Conservation (phyloP, 2,113 vertebrate genomes). For the Apodemus speciosus region DNA sequence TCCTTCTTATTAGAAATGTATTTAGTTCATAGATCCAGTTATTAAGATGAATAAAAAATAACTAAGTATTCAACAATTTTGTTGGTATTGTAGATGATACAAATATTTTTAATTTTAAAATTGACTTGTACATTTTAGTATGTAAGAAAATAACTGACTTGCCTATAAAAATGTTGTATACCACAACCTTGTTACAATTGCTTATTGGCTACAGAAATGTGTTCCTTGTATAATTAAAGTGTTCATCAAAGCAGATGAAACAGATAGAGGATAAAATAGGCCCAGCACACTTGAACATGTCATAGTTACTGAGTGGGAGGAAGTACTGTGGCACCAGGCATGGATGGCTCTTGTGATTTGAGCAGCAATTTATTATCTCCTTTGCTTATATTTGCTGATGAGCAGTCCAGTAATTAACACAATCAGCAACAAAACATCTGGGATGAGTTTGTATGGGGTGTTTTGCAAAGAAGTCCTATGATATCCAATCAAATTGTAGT, state of each 20-base stretch:
- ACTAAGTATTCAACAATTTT: not conserved
- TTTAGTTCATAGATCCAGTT: not conserved
- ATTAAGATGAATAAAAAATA: not conserved
- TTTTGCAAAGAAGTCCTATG: not conserved
- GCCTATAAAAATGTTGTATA: not conserved
- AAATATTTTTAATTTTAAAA: slow-evolving; percentile 48
- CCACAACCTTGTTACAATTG: not conserved
- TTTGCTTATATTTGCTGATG: slow-evolving; percentile 6
- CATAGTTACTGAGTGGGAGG: not conserved
- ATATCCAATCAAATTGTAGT: not conserved
- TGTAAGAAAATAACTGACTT: not conserved
- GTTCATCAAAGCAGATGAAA: not conserved
- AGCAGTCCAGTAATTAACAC: not conserved
- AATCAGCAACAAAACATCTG: not conserved
- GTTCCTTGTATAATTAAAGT: not conserved
- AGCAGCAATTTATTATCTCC: not conserved
- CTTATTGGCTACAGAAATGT: not conserved
- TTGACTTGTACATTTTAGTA: not conserved
- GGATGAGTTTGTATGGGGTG: not conserved
- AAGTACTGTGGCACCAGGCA: not conserved
- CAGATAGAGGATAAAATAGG: not conserved
- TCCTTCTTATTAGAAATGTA: not conserved
- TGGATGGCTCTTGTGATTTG: not conserved
- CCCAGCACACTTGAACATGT: not conserved
- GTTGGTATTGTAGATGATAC: not conserved